Percentiles rank a stretch among this genome's conserved stretches.
phyloP scores from a whole-genome alignment of 2,113 vertebrate species.

The Centropristis striata region DNA sequence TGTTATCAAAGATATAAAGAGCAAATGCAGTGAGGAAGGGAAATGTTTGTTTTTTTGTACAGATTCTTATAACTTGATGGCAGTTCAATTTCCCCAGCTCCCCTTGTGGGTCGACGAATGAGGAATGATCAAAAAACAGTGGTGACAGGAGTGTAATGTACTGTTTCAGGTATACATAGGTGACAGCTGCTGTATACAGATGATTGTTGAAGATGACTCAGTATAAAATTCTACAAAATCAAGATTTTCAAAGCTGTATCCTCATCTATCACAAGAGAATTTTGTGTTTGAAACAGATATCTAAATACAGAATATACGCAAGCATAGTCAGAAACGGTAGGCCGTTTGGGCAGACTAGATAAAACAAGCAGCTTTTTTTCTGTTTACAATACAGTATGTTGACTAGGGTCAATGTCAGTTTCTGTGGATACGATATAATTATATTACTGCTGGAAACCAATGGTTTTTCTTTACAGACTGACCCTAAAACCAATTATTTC shows the following conservation, averaged over 20 bases:
- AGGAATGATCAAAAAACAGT: background rate
- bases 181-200: conserved; percentile 21
- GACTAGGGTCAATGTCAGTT: conserved; percentile 5
- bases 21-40: conserved; percentile 41
- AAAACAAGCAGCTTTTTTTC: conserved; percentile 37
- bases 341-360: conserved; percentile 50
- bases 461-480: conserved; percentile 15
- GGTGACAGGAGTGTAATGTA: background rate
- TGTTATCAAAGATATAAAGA: conserved; percentile 39
- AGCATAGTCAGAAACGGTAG: conserved; percentile 57
- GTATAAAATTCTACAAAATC: conserved; percentile 82
- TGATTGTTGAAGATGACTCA: conserved; percentile 39
- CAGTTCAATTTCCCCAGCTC: conserved; percentile 19
- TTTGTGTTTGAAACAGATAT: conserved; percentile 56
- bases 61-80: conserved; percentile 15
- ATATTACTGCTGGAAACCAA: conserved; percentile 22
- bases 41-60: background rate
- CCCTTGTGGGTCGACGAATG: background rate
- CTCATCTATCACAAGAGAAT: conserved; percentile 56
- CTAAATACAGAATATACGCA: conserved; percentile 61
- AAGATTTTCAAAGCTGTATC: conserved; percentile 65
- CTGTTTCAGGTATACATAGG: background rate
- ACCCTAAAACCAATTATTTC: conserved; percentile 15
- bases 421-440: conserved; percentile 21
- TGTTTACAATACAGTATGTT: conserved; percentile 30